phyloP scores from a whole-genome alignment of 2,113 vertebrate species.

The Lontra canadensis region DNA sequence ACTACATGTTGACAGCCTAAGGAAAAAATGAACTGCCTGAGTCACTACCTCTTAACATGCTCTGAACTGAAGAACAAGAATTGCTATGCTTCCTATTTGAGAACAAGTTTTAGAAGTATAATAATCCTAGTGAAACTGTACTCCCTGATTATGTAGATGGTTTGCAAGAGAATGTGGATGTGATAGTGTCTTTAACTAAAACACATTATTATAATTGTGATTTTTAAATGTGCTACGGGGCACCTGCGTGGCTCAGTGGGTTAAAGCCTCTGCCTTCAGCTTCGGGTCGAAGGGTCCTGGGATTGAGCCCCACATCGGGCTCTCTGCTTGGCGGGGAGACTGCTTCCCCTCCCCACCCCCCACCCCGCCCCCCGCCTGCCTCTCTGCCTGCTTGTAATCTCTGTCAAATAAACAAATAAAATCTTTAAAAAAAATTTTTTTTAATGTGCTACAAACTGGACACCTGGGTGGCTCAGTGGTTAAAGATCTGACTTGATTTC shows the following conservation, averaged over 20 bases:
- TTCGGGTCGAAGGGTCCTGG: too few relatives aligned
- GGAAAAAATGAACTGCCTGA: constrained; percentile 98
- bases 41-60: constrained; percentile 94
- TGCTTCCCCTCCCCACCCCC: too few relatives aligned
- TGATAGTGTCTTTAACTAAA: constrained; percentile 97
- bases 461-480: not conserved
- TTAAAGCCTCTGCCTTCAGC: not conserved
- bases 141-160: constrained; percentile 92
- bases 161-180: constrained; percentile 97
- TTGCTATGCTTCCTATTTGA: constrained; percentile 97
- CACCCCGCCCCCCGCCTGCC: accelerated
- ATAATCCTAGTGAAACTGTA: constrained; percentile 96
- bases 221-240: constrained; percentile 91
- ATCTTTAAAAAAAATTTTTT: too few relatives aligned
- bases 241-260: not conserved
- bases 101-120: constrained; percentile 98
- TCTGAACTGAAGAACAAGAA: constrained; percentile 94
- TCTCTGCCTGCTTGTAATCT: too few relatives aligned
- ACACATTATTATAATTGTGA: constrained; percentile 88
- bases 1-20: constrained; percentile 98
- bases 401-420: too few relatives aligned
- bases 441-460: constrained; percentile 92
- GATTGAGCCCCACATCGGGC: too few relatives aligned
- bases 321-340: too few relatives aligned
- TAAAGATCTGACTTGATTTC: not conserved